phyloP scores from a whole-genome alignment of 1,140 invertebrate genomes.

The Euura saliciscinereae region DNA sequence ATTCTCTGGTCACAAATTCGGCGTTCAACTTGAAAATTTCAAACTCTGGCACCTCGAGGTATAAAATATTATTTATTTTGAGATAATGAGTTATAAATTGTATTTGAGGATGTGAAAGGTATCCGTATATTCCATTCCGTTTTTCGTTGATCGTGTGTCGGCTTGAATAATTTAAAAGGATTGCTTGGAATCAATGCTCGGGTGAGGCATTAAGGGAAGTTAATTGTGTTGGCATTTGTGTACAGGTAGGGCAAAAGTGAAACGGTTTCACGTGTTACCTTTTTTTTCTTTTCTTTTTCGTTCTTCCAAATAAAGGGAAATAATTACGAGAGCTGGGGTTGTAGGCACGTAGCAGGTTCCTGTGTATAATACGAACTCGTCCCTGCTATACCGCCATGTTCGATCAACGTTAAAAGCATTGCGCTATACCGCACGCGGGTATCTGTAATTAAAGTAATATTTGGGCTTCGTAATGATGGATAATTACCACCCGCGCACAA shows the following conservation, averaged over 20 bases:
- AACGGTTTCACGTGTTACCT: background rate
- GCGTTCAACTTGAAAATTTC: too few species aligned
- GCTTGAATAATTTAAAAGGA: conserved; percentile 5
- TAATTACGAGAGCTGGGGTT: background rate
- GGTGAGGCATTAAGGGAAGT: background rate
- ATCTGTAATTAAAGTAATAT: conserved; percentile 49
- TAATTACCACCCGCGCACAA: conserved; percentile 36
- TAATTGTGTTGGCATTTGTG: background rate
- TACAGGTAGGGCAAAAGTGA: background rate
- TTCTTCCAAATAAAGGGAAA: background rate
- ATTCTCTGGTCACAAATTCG: too few species aligned
- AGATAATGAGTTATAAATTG: too few species aligned
- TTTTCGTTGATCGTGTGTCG: background rate
- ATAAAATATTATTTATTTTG: too few species aligned
- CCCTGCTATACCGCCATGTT: background rate
- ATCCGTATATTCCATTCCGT: too few species aligned
- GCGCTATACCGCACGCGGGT: conserved; percentile 5
- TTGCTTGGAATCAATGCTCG: conserved; percentile 4
- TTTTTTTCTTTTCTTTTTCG: too few species aligned
- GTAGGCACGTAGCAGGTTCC: background rate
- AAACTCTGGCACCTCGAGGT: too few species aligned
- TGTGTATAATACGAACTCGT: background rate
- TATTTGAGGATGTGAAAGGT: too few species aligned
- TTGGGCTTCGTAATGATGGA: conserved; percentile 47
- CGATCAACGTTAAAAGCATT: conserved; percentile 25